Conservation (phyloP, 1,140 invertebrate genomes). For the Physella acuta region DNA sequence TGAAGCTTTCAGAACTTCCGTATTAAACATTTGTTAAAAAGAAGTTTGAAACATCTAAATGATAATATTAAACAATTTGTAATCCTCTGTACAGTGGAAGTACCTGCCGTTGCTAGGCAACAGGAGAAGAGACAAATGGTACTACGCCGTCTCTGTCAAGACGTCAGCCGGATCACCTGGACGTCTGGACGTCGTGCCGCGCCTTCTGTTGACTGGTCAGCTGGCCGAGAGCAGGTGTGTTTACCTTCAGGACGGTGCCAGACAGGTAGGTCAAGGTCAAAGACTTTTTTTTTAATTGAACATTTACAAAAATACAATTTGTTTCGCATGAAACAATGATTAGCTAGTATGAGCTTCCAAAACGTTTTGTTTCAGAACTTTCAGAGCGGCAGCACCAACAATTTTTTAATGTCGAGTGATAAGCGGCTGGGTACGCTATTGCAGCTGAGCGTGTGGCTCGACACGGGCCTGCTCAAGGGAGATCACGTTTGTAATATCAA, state of each 20-base stretch:
- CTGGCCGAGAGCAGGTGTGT: conserved; percentile 29
- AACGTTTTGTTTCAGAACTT: conserved; percentile 35
- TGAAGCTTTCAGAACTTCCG: too few relatives aligned
- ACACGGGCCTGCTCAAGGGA: conserved; percentile 45
- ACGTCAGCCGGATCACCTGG: conserved; percentile 27
- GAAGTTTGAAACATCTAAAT: too few relatives aligned
- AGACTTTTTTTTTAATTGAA: neutral
- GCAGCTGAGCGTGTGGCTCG: conserved; percentile 63
- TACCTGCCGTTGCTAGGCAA: conserved; percentile 33
- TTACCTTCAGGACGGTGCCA: conserved; percentile 26
- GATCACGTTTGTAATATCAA: too few relatives aligned
- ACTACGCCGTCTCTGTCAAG: conserved; percentile 31
- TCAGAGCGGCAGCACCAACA: conserved; percentile 30
- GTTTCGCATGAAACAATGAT: too few relatives aligned
- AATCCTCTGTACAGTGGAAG: too few relatives aligned
- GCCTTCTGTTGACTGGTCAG: conserved; percentile 30
- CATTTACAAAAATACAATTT: too few relatives aligned
- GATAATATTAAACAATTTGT: too few relatives aligned
- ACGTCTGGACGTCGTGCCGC: conserved; percentile 26
- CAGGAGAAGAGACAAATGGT: conserved; percentile 1
- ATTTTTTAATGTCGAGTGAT: conserved; percentile 55
- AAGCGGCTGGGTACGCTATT: conserved; percentile 59
- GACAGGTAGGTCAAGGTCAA: conserved; percentile 26
- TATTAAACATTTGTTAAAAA: too few relatives aligned
- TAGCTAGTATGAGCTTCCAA: neutral